These are phyloP conservation scores for Drosophila nebulosa DNA, from an alignment of 1,140 invertebrate genomes.

Conservation along the genomic window DNA sequence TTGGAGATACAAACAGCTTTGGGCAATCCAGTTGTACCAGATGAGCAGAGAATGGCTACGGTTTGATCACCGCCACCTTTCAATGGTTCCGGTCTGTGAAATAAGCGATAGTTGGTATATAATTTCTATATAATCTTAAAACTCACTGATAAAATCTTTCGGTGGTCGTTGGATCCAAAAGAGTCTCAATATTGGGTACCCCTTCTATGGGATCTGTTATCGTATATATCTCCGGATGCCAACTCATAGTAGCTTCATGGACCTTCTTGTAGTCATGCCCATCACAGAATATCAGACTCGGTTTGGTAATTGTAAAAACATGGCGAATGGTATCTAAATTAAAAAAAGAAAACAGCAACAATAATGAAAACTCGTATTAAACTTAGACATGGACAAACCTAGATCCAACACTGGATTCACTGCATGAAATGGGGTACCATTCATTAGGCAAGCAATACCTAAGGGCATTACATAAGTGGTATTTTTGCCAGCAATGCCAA, in stretches of 20 bases:
- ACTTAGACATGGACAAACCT: constrained; percentile 16
- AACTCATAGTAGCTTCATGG: constrained; percentile 35
- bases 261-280: constrained; percentile 63
- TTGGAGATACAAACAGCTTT: constrained; percentile 90
- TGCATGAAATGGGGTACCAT: constrained; percentile 61
- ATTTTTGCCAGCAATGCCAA: constrained; percentile 66
- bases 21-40: constrained; percentile 89
- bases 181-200: constrained; percentile 52
- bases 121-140: too few relatives aligned
- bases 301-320: constrained; percentile 60
- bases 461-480: constrained; percentile 61
- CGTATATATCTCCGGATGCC: constrained; percentile 62
- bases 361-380: not conserved
- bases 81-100: constrained; percentile 47
- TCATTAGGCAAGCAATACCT: constrained; percentile 66
- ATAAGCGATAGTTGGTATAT: not conserved
- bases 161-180: constrained; percentile 49
- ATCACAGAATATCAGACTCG: constrained; percentile 66
- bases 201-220: constrained; percentile 48
- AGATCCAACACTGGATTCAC: constrained; percentile 55
- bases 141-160: constrained; percentile 68
- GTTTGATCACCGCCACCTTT: constrained; percentile 58
- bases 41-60: constrained; percentile 82
- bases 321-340: constrained; percentile 46
- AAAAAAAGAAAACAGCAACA: not conserved